Evolutionary conservation across 2,113 vertebrate genomes (phyloP), one percentile per base, ranked within the genome.

Genomic region (Micronycteris hirsuta): DNA sequence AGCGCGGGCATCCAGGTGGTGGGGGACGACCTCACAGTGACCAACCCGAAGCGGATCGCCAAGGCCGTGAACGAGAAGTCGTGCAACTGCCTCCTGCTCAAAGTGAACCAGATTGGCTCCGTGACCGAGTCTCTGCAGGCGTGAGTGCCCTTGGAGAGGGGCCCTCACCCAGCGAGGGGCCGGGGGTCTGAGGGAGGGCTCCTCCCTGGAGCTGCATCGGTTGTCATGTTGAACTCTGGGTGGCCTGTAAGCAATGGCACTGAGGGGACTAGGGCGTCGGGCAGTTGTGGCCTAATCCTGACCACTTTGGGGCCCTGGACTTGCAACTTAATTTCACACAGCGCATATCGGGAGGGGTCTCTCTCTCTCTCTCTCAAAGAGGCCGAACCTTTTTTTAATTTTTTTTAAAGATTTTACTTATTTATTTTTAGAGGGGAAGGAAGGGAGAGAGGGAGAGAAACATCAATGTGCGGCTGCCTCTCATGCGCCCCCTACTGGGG

Each of bases 41-140:
- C 99, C 98, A 99, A 99, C 98, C 99, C 99, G 0, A 99, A 99
- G 97, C 99, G 99, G 47, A 99, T 99, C 15, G 97, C 99, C 86
- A 99, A 99, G 98, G 99, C 99, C 0, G 99, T 99, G 95, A 95
- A 94, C 0, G 99, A 99, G 20, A 99, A 99, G 47, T 97, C 99
- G 56, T 99, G 99, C 98, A 99, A 99, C 98, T 99, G 99, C 97
- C 99, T 99, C 31, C 98, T 99, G 5, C 99, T 99, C 28, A 99
- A 99, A 97, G 99, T 99, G 98, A 99, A 99, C 99, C 99, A 99
- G 99, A 99, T 99, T 0, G 99, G 99, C 98, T 99, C 99, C 0
- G 99, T 99, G 97, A 99, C 99, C 0, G 99, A 99, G 98, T 99
- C 99, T 22, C 98, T 99, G 71, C 98, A 99, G 98, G 99, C 99